These are phyloP conservation scores for Oikopleura vanhoeffeni DNA, from an alignment of 23 tunicate species.

Conservation along the genomic window DNA sequence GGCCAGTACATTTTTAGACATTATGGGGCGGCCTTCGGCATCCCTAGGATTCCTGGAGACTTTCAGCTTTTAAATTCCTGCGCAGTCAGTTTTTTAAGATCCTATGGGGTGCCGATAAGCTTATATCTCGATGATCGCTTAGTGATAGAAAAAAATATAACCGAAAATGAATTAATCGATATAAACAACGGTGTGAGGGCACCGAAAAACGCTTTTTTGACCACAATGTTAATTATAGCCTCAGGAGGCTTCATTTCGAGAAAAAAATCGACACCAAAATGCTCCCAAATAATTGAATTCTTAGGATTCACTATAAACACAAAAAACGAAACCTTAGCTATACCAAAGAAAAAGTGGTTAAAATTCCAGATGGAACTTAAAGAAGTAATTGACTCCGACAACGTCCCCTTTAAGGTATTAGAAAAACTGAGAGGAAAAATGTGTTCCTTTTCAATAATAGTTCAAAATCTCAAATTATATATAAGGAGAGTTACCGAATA, in stretches of 20 bases:
- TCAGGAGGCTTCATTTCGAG: neutral
- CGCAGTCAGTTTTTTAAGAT: neutral
- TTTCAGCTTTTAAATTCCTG: neutral
- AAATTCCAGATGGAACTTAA: neutral
- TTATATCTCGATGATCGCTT: conserved; percentile 8
- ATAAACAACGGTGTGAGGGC: neutral
- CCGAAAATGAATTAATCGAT: neutral
- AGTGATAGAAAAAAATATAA: neutral
- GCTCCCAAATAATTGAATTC: neutral
- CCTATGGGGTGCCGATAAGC: neutral
- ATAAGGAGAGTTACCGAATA: neutral
- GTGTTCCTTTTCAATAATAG: neutral
- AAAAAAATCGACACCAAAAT: neutral
- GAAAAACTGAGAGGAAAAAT: conserved; percentile 11
- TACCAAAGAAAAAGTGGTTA: neutral
- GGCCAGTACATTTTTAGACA: neutral
- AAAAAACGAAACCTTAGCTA: neutral
- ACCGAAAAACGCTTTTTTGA: neutral
- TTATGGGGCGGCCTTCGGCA: neutral
- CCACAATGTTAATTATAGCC: neutral
- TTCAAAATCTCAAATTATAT: neutral
- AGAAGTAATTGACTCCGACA: neutral
- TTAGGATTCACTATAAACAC: neutral
- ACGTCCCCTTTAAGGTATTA: neutral
- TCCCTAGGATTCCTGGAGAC: neutral